Base-by-base conservation (phyloP, 2,888 invertebrate species). In the Leucophenga maculata region DNA sequence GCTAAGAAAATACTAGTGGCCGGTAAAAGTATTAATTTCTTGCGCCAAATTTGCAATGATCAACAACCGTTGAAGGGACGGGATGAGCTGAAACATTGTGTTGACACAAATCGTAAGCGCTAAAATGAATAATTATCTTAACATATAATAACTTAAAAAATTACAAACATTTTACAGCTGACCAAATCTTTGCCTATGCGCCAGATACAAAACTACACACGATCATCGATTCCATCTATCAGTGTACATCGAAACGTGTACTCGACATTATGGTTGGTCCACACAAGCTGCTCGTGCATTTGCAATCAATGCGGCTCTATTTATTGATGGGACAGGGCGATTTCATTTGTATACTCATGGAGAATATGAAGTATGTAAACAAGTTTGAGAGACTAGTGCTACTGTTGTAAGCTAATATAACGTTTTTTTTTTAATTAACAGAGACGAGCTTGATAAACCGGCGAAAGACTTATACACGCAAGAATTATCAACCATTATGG, bases 1-100 rank as follows among this genome's bases (percentile, higher is more conserved):
- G 97, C 97, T 0, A 93, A 93, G 73, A 95, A 95, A 90, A 97
- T 98, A 81, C 90, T 98, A 55, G 94, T 96, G 22, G 96, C 97
- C 1, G 98, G 98, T 67, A 98, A 98, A 89, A 97, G 96, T 85
- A 97, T 98, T 69, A 97, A 98, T 89, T 98, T 97, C 89, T 91
- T 98, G 82, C 91, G 96, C 20, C 95, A 97, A 88, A 94, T 98
- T 64, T 98, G 98, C 89, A 93, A 95, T 77, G 95, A 97, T 87
- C 92, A 92, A 78, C 91, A 93, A 0, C 92, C 92, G 6, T 89
- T 94, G 57, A 91, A 91, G 54, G 92, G 91, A 6, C 89, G 91
- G 13, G 91, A 92, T 72, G 89, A 90, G 62, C 86, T 92, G 44
- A 90, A 90, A 65, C 89, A 91, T 54, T 88, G 91, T 52, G 90